phyloP scores from a whole-genome alignment of 35 echinoderm and acorn worm species.

The Patiria miniata region DNA sequence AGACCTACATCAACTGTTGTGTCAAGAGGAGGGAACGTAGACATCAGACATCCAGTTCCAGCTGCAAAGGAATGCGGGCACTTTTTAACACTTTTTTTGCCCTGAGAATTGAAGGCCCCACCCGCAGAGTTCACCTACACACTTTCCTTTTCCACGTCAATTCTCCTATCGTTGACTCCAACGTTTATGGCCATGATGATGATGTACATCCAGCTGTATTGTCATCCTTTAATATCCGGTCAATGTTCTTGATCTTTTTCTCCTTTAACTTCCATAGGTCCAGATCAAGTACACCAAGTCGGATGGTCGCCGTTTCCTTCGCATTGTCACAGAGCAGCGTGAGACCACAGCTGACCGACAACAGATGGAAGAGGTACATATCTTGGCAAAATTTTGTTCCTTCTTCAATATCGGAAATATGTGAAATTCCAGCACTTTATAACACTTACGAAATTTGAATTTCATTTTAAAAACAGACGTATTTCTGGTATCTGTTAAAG shows the following conservation, averaged over 20 bases:
- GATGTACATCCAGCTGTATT: background rate
- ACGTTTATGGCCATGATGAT: no score
- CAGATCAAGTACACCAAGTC: constrained; percentile 95
- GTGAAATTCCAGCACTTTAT: background rate
- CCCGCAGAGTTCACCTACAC: no score
- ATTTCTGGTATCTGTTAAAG: background rate
- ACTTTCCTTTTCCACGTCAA: no score
- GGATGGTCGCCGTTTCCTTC: constrained; percentile 70
- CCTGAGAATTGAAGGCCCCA: no score
- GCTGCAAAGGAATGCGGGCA: no score
- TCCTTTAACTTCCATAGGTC: constrained; percentile 31
- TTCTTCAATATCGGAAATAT: background rate
- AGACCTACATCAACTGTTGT: no score
- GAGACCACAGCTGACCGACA: constrained; percentile 57
- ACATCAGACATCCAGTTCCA: no score
- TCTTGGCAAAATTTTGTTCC: background rate
- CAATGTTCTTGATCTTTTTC: background rate
- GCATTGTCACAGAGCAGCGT: constrained; percentile 74
- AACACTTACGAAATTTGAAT: background rate
- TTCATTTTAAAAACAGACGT: background rate
- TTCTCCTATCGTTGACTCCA: no score
- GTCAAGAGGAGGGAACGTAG: no score
- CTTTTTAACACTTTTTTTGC: no score
- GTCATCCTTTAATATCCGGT: background rate
- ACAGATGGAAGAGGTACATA: constrained; percentile 85